Conservation (phyloP, 2,797 vertebrate species). For the Staurois parvus region DNA sequence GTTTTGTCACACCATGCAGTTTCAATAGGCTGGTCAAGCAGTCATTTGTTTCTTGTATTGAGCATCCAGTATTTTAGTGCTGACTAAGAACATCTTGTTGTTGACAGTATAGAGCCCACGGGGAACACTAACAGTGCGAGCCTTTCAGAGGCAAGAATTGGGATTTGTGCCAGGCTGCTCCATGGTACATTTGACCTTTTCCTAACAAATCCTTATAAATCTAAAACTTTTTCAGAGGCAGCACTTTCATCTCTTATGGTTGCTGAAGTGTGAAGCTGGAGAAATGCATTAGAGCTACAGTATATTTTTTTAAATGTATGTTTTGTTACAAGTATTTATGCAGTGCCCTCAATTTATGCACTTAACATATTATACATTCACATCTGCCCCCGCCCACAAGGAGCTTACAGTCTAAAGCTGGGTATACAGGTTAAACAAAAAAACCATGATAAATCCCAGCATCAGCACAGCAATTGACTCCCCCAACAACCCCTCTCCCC, state of each 20-base stretch:
- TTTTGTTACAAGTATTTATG: no score
- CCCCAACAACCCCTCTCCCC: no score
- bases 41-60: conserved; percentile 72
- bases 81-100: conserved; percentile 69
- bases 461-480: no score
- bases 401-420: no score
- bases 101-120: conserved; percentile 73
- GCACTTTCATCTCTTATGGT: conserved; percentile 10
- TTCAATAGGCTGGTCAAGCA: conserved; percentile 69
- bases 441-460: no score
- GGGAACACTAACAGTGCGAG: conserved; percentile 68
- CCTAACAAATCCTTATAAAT: conserved; percentile 51
- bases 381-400: no score
- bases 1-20: conserved; percentile 70
- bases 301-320: no score
- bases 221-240: conserved; percentile 41
- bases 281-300: neutral
- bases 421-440: no score
- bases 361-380: no score
- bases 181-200: conserved; percentile 57
- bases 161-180: conserved; percentile 64
- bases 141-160: conserved; percentile 65
- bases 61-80: conserved; percentile 71
- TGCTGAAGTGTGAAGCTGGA: no score
- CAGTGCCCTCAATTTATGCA: no score